Base-by-base conservation (phyloP, 2,888 invertebrate species). In the Cynaeus angustus region DNA sequence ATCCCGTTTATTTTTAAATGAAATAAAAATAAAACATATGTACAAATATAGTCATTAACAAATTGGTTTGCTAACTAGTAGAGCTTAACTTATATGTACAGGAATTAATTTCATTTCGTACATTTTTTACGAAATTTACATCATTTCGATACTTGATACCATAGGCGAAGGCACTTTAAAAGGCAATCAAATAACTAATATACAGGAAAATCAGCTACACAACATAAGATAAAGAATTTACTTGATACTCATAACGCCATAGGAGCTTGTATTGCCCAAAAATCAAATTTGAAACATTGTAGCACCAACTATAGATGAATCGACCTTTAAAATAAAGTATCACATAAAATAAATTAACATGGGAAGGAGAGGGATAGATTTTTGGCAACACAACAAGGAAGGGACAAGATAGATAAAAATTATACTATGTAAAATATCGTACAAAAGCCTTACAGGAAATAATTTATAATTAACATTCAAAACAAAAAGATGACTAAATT, bases 1-100 rank as follows among this genome's bases (percentile, higher is more conserved):
- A 80, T 80, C 83, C 84, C 83, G 80, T 85, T 83, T 85, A 83
- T 84, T 84, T 82, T 74, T 75, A 62, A 74, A 75, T 71, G 78
- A 82, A 81, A 81, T 82, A 78, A 82, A 83, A 84, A 82, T 81
- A 82, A 82, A 80, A 81, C 80, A 80, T 82, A 82, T 81, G 75
- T 82, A 83, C 81, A 80, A 80, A 80, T 78, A 77, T 81, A 82
- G 81, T 75, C 78, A 80, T 73, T 73, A 77, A 74, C 73, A 74
- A 72, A 68, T 67, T 56, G 62, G 43, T 76, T 75, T 74, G 68
- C 74, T 75, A 76, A 66, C 71, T 77, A 78, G 73, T 75, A 75
- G 76, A 75, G 76, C 76, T 78, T 79, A 78, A 70, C 72, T 28
- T 38, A 59, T 79, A 80, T 79, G 65, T 80, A 80, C 79, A 80